These are phyloP conservation scores for Synergus itoensis DNA, from an alignment of 2,888 invertebrate species.

Conservation along the genomic window DNA sequence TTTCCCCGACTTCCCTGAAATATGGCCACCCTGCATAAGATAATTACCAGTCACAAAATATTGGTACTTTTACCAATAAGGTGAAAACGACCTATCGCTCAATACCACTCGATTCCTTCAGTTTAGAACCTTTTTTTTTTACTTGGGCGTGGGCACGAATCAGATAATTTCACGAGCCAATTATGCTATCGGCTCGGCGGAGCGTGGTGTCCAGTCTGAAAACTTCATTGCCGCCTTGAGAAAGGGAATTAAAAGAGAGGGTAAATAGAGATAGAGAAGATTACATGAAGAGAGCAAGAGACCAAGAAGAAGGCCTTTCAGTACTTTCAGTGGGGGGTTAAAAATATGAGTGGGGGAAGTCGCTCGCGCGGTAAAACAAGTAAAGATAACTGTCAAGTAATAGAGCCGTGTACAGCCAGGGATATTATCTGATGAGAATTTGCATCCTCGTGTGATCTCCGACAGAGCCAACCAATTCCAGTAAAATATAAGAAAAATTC, in stretches of 20 bases:
- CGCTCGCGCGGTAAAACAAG: constrained; percentile 25
- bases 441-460: constrained; percentile 16
- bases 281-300: background rate
- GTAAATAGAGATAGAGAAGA: constrained; percentile 12
- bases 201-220: background rate
- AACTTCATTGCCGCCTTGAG: constrained; percentile 7
- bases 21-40: background rate
- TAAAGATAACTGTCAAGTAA: constrained; percentile 13
- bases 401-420: constrained; percentile 25
- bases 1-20: background rate
- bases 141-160: constrained; percentile 7
- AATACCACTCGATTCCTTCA: constrained; percentile 4
- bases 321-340: background rate
- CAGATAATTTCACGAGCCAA: constrained; percentile 33
- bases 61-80: background rate
- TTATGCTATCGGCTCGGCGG: constrained; percentile 7
- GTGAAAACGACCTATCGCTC: constrained; percentile 6
- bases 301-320: background rate
- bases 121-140: background rate
- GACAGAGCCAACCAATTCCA: background rate
- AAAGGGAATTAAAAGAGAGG: constrained; percentile 9
- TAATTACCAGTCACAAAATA: background rate
- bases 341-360: background rate
- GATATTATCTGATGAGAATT: constrained; percentile 28
- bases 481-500: background rate